phyloP scores from a whole-genome alignment of 2,113 vertebrate species.

The Urocolius indicus region DNA sequence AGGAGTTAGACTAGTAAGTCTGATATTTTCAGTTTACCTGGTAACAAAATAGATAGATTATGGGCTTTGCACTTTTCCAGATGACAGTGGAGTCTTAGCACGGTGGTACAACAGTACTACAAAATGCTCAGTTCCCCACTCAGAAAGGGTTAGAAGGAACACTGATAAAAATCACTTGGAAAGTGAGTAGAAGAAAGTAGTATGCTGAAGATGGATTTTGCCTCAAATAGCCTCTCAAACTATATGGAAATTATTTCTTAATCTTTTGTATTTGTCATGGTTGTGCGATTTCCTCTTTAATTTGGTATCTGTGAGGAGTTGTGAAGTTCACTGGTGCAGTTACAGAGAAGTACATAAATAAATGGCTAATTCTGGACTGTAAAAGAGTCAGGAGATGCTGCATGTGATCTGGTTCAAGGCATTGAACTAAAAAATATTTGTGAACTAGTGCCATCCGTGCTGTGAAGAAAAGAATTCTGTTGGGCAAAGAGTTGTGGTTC shows the following conservation, averaged over 20 bases:
- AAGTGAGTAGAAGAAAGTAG: not conserved
- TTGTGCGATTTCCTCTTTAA: not conserved
- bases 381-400: not conserved
- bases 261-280: not conserved
- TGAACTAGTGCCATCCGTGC: not conserved
- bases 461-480: not conserved
- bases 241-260: not conserved
- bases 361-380: not conserved
- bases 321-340: not conserved
- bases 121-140: not conserved
- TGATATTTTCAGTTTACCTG: not conserved
- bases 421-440: not conserved
- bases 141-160: not conserved
- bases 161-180: not conserved
- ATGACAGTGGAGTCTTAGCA: not conserved
- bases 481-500: not conserved
- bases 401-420: not conserved
- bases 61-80: not conserved
- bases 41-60: not conserved
- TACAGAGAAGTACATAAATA: not conserved
- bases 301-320: not conserved
- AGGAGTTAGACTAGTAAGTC: not conserved
- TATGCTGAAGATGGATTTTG: not conserved
- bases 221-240: not conserved
- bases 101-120: accelerated